Evolutionary conservation across 1,140 invertebrate species (phyloP).

Genomic region (Coelopa frigida): DNA sequence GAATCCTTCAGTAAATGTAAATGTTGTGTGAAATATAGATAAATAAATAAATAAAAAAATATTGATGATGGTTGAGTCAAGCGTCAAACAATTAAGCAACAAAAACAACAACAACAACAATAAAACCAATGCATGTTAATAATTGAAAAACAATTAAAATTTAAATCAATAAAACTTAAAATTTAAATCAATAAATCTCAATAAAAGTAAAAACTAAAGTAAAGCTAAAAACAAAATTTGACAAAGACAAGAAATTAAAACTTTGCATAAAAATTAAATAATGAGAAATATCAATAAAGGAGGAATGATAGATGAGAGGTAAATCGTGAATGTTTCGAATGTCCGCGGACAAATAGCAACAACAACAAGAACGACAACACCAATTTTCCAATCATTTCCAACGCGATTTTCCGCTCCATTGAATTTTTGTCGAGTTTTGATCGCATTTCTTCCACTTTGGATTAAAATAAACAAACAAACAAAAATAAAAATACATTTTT

Average conservation of each 20-base stretch:
- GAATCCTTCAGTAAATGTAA: neutral
- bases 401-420: too few relatives aligned
- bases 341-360: neutral
- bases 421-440: neutral
- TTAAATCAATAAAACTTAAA: constrained; percentile 1
- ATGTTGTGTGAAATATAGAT: neutral
- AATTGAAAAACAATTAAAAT: constrained; percentile 1
- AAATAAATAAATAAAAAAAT: neutral
- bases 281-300: neutral
- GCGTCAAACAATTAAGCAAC: neutral
- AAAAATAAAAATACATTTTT: neutral
- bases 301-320: too few relatives aligned
- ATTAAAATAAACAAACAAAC: neutral
- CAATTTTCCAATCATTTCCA: neutral
- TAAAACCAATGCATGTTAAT: neutral
- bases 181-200: neutral
- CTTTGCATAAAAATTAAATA: neutral
- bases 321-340: constrained; percentile 4
- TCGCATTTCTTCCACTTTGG: neutral
- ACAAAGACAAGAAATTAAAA: neutral
- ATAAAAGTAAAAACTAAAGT: neutral
- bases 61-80: neutral
- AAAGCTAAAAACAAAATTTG: neutral
- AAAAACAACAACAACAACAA: constrained; percentile 3
- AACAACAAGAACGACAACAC: constrained; percentile 5